Evolutionary conservation across 2,888 invertebrate genomes (phyloP), one percentile per base, ranked within the genome.

Genomic region (Diadegma fenestrale): DNA sequence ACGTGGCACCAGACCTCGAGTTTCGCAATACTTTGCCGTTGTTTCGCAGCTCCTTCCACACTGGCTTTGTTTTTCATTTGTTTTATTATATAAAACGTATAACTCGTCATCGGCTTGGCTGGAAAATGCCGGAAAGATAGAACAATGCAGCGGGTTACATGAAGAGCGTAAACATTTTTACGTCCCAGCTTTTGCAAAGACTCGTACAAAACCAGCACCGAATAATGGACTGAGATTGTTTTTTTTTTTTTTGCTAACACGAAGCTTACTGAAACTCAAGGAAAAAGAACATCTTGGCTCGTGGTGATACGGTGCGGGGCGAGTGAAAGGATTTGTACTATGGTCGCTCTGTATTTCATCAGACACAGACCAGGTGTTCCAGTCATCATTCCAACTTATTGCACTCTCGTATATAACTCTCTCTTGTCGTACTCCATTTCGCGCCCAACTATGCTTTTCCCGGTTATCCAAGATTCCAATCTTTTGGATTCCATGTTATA

Each of bases 81-180:
- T 82, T 85, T 85, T 79, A 43, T 85, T 79, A 43, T 82, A 75
- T n/a, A 75, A 30, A 66, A 30, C n/a, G n/a, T 19, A 64, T 76
- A 69, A 64, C 71, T 54, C 54, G 45, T 43, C 37, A 37, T 37
- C 26, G 26, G 58, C 30, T 63, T 37, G 71, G 66, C 85, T 61
- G 64, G 76, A 72, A 79, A 82, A 85, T 80, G 75, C 63, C 22
- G 72, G 64, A 79, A 75, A 71, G 71, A 54, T 48, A 71, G 79
- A 22, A 61, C 33, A 51, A 51, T n/a, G n/a, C 51, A 26, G 12
- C 14, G 72, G 58, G 41, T 73, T 68, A 58, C 33, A 63, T 51
- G 4, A 33, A 45, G 54, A 63, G 75, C 75, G 75, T 85, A 75
- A 85, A 85, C 77, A 85, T 85, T 85, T 85, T 85, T 85, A 85